Evolutionary conservation across 2,797 vertebrate species (phyloP), one percentile per base, ranked within the genome.

Genomic region (Danio tinwini): DNA sequence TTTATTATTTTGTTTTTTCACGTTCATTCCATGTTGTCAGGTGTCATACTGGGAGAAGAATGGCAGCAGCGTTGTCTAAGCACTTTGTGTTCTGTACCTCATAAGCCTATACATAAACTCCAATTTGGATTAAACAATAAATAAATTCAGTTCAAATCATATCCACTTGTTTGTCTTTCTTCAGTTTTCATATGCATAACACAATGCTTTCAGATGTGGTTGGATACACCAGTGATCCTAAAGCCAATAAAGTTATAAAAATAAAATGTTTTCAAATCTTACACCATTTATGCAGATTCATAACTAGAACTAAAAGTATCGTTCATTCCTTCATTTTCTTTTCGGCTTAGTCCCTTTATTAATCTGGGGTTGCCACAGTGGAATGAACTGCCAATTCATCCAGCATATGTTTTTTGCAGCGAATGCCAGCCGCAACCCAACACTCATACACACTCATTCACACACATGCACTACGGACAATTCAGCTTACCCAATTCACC

Each of bases 31-130:
- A 84, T 80, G 83, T 88, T 49, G 78, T 85, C 87, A 85, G 83
- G 83, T 85, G 85, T 90, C 88, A 83, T 61, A 86, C 86, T 87
- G 79, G 85, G 86, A 91, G 81, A 73, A 53, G n/a, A 82, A 83
- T 86, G 86, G 85, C 86, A 83, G 84, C 88, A 90, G 88, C 90
- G 91, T 92, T 88, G 89, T 91, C 84, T 92, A 90, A 90, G 91
- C 93, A 94, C 92, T 93, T 94, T 93, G 89, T 88, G 84, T 91
- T 91, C 90, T 92, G 91, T 93, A 94, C 92, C 92, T 94, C 93
- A 93, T 91, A 83, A 92, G 84, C 90, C 88, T 90, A 85, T 89
- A 92, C 89, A 85, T 67, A 86, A 74, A 73, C 40, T 80, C 21
- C 89, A 85, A 89, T 61, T 87, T 82, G 85, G 86, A 84, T 81